Percentiles rank a stretch among this genome's conserved stretches.
Conservation (phyloP, 2,113 vertebrate genomes). For the Hemibagrus wyckioides region DNA sequence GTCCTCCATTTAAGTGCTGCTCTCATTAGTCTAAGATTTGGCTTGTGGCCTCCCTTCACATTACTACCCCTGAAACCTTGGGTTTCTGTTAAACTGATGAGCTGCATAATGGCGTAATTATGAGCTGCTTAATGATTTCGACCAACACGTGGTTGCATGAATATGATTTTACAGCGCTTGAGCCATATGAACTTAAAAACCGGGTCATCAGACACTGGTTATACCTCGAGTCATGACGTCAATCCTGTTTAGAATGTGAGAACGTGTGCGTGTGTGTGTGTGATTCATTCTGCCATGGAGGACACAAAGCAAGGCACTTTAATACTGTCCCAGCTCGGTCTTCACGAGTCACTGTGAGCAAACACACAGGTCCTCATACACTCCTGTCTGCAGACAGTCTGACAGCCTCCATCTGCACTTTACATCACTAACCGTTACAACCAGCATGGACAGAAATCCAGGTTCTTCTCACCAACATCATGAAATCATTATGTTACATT, state of each 20-base stretch:
- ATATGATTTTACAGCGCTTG: not conserved
- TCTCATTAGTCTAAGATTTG: constrained; percentile 37
- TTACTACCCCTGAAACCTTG: not conserved
- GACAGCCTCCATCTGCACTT: not conserved
- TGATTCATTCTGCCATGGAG: constrained; percentile 56
- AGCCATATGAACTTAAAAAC: constrained; percentile 11
- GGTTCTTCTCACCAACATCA: not conserved
- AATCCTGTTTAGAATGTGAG: constrained; percentile 33
- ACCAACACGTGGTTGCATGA: not conserved
- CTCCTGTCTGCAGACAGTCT: constrained; percentile 39
- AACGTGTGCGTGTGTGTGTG: constrained; percentile 28
- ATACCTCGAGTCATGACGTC: not conserved
- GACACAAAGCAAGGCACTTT: constrained; percentile 60
- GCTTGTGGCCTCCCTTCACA: not conserved
- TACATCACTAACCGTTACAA: not conserved
- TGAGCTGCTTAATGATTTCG: not conserved
- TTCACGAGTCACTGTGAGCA: constrained; percentile 73
- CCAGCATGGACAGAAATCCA: not conserved
- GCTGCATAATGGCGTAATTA: not conserved
- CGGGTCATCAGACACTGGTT: not conserved
- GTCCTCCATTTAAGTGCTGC: constrained; percentile 56
- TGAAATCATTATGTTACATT: not conserved
- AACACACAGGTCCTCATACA: constrained; percentile 59
- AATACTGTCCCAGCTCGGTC: constrained; percentile 61
- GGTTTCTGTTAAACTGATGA: constrained; percentile 11